phyloP scores from a whole-genome alignment of 1,140 invertebrate species.

The Rhizoglyphus robini region DNA sequence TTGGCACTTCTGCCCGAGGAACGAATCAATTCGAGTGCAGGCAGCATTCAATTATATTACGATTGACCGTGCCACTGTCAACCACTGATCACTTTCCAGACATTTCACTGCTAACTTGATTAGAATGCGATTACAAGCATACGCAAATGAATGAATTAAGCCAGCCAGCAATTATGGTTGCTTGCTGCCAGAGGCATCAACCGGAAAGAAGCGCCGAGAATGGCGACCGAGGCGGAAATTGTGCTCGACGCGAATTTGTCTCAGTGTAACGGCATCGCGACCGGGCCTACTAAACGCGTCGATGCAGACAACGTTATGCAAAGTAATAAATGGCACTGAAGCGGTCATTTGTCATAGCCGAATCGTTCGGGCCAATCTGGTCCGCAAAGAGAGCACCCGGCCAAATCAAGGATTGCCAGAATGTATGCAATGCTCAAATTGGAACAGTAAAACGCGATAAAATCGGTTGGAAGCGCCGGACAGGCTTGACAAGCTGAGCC shows the following conservation, averaged over 20 bases:
- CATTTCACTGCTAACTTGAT: too few species aligned
- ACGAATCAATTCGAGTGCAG: too few species aligned
- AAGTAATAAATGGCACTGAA: constrained; percentile 7
- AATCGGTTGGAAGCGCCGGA: neutral
- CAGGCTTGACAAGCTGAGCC: neutral
- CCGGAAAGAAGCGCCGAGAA: too few species aligned
- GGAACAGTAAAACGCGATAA: neutral
- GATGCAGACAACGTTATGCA: constrained; percentile 5
- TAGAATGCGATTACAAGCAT: too few species aligned
- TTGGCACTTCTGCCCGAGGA: too few species aligned
- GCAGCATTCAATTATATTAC: too few species aligned
- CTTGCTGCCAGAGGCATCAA: too few species aligned
- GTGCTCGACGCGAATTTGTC: neutral
- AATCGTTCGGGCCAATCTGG: neutral
- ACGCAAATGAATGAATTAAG: neutral
- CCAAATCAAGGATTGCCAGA: neutral
- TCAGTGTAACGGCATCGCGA: neutral
- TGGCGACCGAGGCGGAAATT: neutral
- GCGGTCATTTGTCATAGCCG: constrained; percentile 7
- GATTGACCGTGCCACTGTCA: too few species aligned
- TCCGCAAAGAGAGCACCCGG: neutral
- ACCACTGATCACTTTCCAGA: too few species aligned
- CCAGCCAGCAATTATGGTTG: too few species aligned
- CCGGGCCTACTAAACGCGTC: neutral
- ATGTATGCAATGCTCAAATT: neutral